A percentile compares a stretch with the other conserved stretches of the same genome.
phyloP scores from a whole-genome alignment of 1,140 invertebrate species.

The Globodera ellingtonae region DNA sequence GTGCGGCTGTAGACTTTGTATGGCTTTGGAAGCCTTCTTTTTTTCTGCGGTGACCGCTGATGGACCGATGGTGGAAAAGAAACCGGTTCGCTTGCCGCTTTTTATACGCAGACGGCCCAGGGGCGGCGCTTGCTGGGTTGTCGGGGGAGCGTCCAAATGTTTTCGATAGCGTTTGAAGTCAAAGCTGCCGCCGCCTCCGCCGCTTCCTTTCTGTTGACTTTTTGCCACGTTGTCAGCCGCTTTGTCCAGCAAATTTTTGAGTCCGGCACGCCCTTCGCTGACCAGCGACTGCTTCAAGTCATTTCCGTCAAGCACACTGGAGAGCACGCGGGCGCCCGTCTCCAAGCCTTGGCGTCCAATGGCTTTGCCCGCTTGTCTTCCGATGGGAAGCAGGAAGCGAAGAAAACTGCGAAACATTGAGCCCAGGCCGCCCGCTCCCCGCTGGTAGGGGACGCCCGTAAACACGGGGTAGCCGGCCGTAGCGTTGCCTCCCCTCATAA shows the following conservation, averaged over 20 bases:
- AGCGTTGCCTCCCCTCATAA: too few species aligned
- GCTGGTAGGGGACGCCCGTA: slow-evolving; percentile 26
- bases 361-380: slow-evolving; percentile 17
- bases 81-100: too few species aligned
- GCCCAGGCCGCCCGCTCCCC: slow-evolving; percentile 21
- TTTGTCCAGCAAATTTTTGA: slow-evolving; percentile 26
- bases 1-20: too few species aligned
- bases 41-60: too few species aligned
- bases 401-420: slow-evolving; percentile 30
- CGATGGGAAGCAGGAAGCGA: slow-evolving; percentile 28
- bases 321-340: slow-evolving; percentile 15
- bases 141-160: too few species aligned
- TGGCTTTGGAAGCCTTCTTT: too few species aligned
- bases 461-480: background rate
- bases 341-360: slow-evolving; percentile 27
- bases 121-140: background rate
- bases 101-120: too few species aligned
- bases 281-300: slow-evolving; percentile 21
- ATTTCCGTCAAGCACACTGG: slow-evolving; percentile 14
- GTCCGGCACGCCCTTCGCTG: slow-evolving; percentile 13
- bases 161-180: slow-evolving; percentile 17
- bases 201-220: background rate
- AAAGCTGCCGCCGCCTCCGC: background rate
- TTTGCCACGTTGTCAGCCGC: slow-evolving; percentile 15
- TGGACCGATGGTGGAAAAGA: background rate